A percentile compares a stretch with the other conserved stretches of the same genome.
Conservation (phyloP, 2,797 vertebrate genomes). For the Okamejei kenojei region DNA sequence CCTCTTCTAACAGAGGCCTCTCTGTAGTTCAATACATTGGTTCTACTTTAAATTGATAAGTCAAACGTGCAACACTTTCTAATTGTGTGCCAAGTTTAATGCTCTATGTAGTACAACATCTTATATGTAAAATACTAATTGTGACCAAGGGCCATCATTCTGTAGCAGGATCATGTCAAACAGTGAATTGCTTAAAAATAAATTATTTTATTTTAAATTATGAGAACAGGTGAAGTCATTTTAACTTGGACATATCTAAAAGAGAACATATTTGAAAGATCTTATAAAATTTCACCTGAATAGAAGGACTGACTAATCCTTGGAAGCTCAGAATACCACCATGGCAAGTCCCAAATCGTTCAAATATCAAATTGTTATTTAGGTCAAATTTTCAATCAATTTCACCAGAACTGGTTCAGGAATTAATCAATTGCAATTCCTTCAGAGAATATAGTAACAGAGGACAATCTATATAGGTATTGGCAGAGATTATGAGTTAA, state of each 20-base stretch:
- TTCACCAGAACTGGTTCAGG: background rate
- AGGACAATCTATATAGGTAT: constrained; percentile 14
- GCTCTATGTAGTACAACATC: background rate
- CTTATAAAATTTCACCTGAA: background rate
- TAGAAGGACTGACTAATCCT: background rate
- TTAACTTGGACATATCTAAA: constrained; percentile 1
- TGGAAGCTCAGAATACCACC: background rate
- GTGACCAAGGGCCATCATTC: background rate
- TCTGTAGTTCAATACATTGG: background rate
- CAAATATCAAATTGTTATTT: background rate
- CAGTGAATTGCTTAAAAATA: background rate
- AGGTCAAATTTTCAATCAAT: background rate
- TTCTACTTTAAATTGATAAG: constrained; percentile 13
- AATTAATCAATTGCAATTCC: constrained; percentile 15
- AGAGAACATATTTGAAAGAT: background rate
- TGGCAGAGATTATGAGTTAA: constrained; percentile 31
- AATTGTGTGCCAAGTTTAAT: constrained; percentile 10
- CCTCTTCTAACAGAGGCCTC: background rate
- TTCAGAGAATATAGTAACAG: background rate
- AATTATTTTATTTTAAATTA: background rate
- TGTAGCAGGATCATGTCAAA: background rate
- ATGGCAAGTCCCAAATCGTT: background rate
- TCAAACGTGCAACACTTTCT: constrained; percentile 2
- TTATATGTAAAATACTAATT: constrained; percentile 23
- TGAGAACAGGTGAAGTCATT: background rate